These are phyloP conservation scores for Drosophila takahashii DNA, from an alignment of 1,140 invertebrate species.

Conservation along the genomic window DNA sequence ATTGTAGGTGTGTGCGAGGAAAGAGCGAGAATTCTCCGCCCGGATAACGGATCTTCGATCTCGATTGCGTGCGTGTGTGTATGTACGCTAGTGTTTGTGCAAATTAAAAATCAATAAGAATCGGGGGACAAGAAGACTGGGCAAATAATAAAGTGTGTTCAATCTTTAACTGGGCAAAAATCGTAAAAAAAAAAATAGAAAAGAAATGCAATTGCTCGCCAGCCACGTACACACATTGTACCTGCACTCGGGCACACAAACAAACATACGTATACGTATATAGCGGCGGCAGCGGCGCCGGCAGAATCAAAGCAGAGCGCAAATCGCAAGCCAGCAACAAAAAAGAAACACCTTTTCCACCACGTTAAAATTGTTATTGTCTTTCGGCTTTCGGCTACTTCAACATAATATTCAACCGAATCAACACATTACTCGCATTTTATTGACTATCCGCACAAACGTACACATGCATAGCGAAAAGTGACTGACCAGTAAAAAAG, in stretches of 20 bases:
- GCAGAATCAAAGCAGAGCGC: slow-evolving; percentile 28
- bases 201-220: slow-evolving; percentile 36
- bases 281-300: slow-evolving; percentile 18
- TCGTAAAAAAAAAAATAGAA: slow-evolving; percentile 33
- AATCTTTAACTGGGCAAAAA: slow-evolving; percentile 33
- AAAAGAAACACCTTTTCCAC: slow-evolving; percentile 32
- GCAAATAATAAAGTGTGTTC: slow-evolving; percentile 13
- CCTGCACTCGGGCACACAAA: slow-evolving; percentile 30
- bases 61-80: slow-evolving; percentile 20
- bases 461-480: slow-evolving; percentile 26
- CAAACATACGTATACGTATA: slow-evolving; percentile 13
- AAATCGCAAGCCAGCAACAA: slow-evolving; percentile 25
- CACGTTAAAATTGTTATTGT: slow-evolving; percentile 50
- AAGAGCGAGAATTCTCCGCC: slow-evolving; percentile 16
- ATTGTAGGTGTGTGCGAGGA: slow-evolving; percentile 6
- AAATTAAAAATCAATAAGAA: slow-evolving; percentile 43
- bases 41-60: slow-evolving; percentile 43
- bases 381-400: slow-evolving; percentile 44
- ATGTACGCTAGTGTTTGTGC: slow-evolving; percentile 1
- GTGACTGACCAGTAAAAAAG: slow-evolving; percentile 17
- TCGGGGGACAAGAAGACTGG: neutral
- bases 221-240: slow-evolving; percentile 44
- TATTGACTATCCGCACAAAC: slow-evolving; percentile 24
- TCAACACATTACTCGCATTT: slow-evolving; percentile 33
- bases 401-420: slow-evolving; percentile 34